Percentiles rank a stretch among this genome's conserved stretches.
Evolutionary conservation across 2,888 invertebrate genomes (phyloP).

Genomic region (Blastobasis lacticolella): DNA sequence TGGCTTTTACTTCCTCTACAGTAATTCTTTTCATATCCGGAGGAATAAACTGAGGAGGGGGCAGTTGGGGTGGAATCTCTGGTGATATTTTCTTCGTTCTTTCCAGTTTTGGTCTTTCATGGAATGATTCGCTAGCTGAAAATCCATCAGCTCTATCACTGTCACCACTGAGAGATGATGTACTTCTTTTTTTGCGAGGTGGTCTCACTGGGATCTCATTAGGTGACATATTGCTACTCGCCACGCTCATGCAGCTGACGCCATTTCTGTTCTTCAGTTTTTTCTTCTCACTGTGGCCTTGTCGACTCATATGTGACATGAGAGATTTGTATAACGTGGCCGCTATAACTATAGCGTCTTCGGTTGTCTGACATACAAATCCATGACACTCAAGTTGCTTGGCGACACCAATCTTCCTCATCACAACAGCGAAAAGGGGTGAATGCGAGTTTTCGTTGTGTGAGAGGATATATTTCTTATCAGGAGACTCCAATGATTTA

Average conservation of each 20-base stretch:
- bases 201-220: slow-evolving; percentile 78
- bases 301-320: slow-evolving; percentile 84
- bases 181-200: slow-evolving; percentile 82
- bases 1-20: slow-evolving; percentile 74
- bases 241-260: slow-evolving; percentile 83
- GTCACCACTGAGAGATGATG: slow-evolving; percentile 77
- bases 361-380: slow-evolving; percentile 90
- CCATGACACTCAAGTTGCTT: slow-evolving; percentile 92
- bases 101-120: slow-evolving; percentile 63
- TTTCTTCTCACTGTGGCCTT: slow-evolving; percentile 66
- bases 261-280: slow-evolving; percentile 82
- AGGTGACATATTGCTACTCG: slow-evolving; percentile 71
- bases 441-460: slow-evolving; percentile 80
- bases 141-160: slow-evolving; percentile 74
- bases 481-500: slow-evolving; percentile 64
- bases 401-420: slow-evolving; percentile 85
- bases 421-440: slow-evolving; percentile 92
- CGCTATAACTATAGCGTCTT: slow-evolving; percentile 93
- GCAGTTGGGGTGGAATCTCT: slow-evolving; percentile 71
- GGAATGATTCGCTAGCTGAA: slow-evolving; percentile 60
- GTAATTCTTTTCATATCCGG: slow-evolving; percentile 60
- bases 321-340: slow-evolving; percentile 92
- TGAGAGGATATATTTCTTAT: slow-evolving; percentile 73
- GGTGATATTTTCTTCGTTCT: slow-evolving; percentile 74
- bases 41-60: slow-evolving; percentile 39